Conservation (phyloP, 2,797 vertebrate species). For the Rousettus madagascariensis region DNA sequence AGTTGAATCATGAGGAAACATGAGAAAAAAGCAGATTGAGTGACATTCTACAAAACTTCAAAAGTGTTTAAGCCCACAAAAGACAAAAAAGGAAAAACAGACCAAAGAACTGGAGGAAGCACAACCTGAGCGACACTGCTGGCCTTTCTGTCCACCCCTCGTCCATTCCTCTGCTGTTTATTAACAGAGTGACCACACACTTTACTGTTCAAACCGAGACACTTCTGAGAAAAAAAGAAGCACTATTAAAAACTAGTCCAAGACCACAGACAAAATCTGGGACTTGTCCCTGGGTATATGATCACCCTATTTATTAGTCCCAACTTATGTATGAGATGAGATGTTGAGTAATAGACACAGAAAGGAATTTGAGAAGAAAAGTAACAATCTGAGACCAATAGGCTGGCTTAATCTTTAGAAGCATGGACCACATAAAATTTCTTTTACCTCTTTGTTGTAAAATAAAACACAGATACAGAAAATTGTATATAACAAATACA, state of each 20-base stretch:
- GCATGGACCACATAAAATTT: neutral
- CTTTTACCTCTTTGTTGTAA: neutral
- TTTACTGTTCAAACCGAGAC: neutral
- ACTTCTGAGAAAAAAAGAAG: neutral
- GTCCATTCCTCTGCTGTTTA: neutral
- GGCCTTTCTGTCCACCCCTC: neutral
- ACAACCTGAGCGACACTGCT: neutral
- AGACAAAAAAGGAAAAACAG: neutral
- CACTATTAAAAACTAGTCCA: neutral
- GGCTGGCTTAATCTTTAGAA: neutral
- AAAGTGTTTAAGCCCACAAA: neutral
- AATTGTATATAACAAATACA: neutral
- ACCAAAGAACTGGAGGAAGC: neutral
- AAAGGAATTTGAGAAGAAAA: neutral
- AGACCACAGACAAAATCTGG: neutral
- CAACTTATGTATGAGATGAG: neutral
- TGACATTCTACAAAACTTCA: neutral
- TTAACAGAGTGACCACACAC: neutral
- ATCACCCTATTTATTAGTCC: neutral
- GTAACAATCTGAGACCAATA: neutral
- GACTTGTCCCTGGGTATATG: neutral
- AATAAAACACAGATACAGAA: neutral
- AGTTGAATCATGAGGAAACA: slow-evolving; percentile 10
- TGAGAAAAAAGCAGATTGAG: neutral
- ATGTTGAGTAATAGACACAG: neutral